Base-by-base conservation (phyloP, 2,888 invertebrate species). In the Cartodere bifasciata region DNA sequence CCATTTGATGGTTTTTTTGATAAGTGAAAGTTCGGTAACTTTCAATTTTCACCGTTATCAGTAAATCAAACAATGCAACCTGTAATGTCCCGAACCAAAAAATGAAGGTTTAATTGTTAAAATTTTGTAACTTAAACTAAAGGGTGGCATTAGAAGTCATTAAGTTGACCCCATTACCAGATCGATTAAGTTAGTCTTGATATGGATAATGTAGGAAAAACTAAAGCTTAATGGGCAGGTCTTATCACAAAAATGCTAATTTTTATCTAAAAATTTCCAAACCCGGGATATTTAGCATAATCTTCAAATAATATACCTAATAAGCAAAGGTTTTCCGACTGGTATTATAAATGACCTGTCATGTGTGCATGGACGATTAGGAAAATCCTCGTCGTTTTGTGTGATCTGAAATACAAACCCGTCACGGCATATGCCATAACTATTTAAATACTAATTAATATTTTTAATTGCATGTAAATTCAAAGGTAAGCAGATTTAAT, bases 331-430 rank as follows among this genome's bases (percentile, higher is more conserved):
- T n/a, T n/a, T n/a, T n/a, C n/a, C n/a, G n/a, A n/a, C n/a, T 40
- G 45, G 44, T 40, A 48, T 55, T 55, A 54, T 54, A 52, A 53
- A 55, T 54, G 50, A 48, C 48, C 52, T 51, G 53, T 51, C 55
- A 52, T 47, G 45, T 37, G 41, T 40, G 46, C 48, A 49, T 49
- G 48, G 47, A 46, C 44, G 44, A 42, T 41, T 40, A 40, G 24
- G 29, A 34, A 43, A 38, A 40, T n/a, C n/a, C n/a, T n/a, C n/a
- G 41, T 37, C 31, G 32, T 34, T 39, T 41, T 50, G 47, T 48
- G 45, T 43, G 42, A 40, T 38, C 41, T 44, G 41, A 48, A 50
- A 50, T 47, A 47, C 43, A 35, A 34, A 31, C 22, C 35, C 42
- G 49, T 51, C 51, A 51, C 51, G 51, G 41, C 48, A 48, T 38